Percentiles rank a stretch among this genome's conserved stretches.
phyloP scores from a whole-genome alignment of 2,888 invertebrate species.

The Metopia argyrocephala region DNA sequence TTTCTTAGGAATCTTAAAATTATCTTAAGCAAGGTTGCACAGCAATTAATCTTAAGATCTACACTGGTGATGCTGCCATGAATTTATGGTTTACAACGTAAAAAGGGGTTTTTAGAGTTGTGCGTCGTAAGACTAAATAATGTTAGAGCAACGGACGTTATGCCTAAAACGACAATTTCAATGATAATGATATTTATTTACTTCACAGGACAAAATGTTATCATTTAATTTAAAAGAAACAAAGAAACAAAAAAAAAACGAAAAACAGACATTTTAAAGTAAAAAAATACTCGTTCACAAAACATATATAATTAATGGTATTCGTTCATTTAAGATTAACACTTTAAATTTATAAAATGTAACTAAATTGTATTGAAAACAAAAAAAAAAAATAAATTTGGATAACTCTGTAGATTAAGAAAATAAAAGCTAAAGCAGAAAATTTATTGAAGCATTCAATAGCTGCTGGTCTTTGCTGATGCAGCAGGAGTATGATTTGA shows the following conservation, averaged over 20 bases:
- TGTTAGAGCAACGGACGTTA: slow-evolving; percentile 18
- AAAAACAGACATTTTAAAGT: background rate
- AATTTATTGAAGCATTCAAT: background rate
- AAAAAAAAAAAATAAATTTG: background rate
- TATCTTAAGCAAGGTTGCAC: slow-evolving; percentile 57
- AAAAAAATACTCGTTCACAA: background rate
- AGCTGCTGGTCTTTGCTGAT: slow-evolving; percentile 17
- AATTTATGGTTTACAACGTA: slow-evolving; percentile 30
- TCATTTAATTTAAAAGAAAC: slow-evolving; percentile 14
- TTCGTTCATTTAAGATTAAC: slow-evolving; percentile 12
- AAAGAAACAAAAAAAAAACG: background rate
- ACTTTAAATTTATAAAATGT: slow-evolving; percentile 3
- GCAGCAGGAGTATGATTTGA: no score
- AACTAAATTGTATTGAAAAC: background rate
- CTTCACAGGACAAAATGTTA: slow-evolving; percentile 33
- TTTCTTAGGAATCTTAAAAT: slow-evolving; percentile 57
- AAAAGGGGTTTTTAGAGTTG: background rate
- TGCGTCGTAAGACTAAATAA: slow-evolving; percentile 1
- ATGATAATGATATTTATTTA: slow-evolving; percentile 56
- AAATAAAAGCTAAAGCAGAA: background rate
- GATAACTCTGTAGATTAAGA: background rate
- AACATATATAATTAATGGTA: background rate
- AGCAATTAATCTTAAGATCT: slow-evolving; percentile 61
- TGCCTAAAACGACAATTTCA: slow-evolving; percentile 50
- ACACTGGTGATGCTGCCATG: slow-evolving; percentile 51